These are phyloP conservation scores for Limanda limanda DNA, from an alignment of 2,113 vertebrate genomes.

Conservation along the genomic window DNA sequence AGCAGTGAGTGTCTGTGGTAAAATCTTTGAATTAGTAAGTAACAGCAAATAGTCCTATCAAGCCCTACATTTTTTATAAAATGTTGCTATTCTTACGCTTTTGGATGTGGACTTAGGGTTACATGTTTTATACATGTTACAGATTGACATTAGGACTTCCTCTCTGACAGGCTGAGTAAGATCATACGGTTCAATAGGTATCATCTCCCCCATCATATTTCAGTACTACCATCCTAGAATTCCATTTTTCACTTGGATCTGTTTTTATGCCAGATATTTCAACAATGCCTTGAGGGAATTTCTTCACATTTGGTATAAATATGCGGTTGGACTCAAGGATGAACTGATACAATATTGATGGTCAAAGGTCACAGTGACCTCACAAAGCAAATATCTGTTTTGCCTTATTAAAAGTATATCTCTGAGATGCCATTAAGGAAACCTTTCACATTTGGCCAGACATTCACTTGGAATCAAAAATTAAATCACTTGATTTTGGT, in stretches of 20 bases:
- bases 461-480: too few species aligned
- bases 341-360: too few species aligned
- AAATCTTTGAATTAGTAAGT: constrained; percentile 29
- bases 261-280: too few species aligned
- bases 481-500: too few species aligned
- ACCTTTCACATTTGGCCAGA: too few species aligned
- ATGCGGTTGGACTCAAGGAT: too few species aligned
- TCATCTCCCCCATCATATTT: neutral
- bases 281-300: too few species aligned
- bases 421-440: too few species aligned
- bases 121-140: neutral
- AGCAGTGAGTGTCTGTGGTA: neutral
- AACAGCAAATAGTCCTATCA: constrained; percentile 11
- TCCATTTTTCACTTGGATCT: neutral
- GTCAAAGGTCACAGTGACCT: too few species aligned
- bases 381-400: too few species aligned
- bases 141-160: neutral
- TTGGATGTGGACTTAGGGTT: neutral
- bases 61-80: neutral
- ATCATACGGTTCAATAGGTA: neutral
- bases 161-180: neutral
- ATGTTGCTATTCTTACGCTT: neutral
- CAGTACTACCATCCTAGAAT: neutral
- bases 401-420: too few species aligned
- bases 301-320: too few species aligned